Percentiles rank a stretch among this genome's conserved stretches.
Conservation (phyloP, 2,113 vertebrate species). For the Carassius gibelio region DNA sequence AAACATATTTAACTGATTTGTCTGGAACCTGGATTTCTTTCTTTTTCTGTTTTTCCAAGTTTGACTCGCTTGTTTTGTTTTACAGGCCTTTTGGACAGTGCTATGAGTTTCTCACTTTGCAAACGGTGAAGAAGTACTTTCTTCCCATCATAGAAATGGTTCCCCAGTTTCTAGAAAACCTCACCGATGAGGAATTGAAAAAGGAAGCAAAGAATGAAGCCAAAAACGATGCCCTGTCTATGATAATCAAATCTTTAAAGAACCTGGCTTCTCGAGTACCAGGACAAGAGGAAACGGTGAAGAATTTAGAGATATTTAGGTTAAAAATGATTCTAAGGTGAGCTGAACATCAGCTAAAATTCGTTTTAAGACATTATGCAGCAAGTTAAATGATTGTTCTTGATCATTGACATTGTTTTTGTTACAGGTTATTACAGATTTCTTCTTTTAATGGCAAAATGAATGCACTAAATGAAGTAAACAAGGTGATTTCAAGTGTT, state of each 20-base stretch:
- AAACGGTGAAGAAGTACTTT: conserved; percentile 99
- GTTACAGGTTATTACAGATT: conserved; percentile 96
- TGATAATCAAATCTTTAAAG: conserved; percentile 99
- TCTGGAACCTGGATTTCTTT: background rate
- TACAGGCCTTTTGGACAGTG: conserved; percentile 98
- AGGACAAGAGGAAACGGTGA: conserved; percentile 98
- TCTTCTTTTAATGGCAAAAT: conserved; percentile 99
- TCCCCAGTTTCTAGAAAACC: conserved; percentile 99
- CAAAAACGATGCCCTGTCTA: conserved; percentile 99
- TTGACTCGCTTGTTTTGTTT: conserved; percentile 18
- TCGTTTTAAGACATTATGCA: background rate
- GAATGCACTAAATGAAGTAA: conserved; percentile 99
- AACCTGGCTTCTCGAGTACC: conserved; percentile 98
- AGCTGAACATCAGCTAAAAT: conserved; percentile 59
- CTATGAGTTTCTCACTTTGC: conserved; percentile 98
- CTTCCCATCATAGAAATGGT: conserved; percentile 99
- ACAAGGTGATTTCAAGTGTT: conserved; percentile 99
- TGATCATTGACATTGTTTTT: background rate
- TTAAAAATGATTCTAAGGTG: conserved; percentile 99
- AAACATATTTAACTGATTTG: background rate
- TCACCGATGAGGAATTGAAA: conserved; percentile 99
- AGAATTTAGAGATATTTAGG: conserved; percentile 99
- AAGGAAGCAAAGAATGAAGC: conserved; percentile 99
- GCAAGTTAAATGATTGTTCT: background rate
- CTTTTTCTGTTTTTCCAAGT: background rate